phyloP scores from a whole-genome alignment of 2,888 invertebrate species.

The Coleophora deauratella region DNA sequence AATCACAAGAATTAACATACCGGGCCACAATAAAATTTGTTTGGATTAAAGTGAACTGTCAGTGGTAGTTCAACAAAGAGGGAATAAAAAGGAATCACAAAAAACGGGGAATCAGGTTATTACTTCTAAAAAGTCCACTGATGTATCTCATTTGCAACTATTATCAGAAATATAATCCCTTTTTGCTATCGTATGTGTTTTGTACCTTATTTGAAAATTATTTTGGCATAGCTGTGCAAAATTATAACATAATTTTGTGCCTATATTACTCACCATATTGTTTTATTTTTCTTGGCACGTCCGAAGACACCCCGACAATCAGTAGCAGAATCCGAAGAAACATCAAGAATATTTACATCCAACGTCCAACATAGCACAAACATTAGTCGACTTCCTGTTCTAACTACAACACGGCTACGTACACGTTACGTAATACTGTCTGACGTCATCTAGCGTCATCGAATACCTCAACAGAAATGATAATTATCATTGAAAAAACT shows the following conservation, averaged over 20 bases:
- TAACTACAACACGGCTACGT: neutral
- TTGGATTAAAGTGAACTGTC: no score
- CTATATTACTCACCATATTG: constrained; percentile 11
- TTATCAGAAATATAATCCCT: no score
- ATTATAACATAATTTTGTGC: no score
- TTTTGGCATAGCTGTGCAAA: no score
- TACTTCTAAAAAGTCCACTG: no score
- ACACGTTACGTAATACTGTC: neutral
- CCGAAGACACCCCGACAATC: neutral
- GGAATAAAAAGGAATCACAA: neutral
- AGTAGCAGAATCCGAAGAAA: neutral
- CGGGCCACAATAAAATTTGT: no score
- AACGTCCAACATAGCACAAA: constrained; percentile 3
- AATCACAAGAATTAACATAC: no score
- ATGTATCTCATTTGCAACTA: no score
- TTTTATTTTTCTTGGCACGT: neutral
- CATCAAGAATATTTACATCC: constrained; percentile 2
- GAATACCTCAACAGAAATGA: neutral
- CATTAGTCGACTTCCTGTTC: neutral
- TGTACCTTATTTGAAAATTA: no score
- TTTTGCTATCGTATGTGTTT: no score
- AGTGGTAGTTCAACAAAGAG: neutral
- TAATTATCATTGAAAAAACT: neutral
- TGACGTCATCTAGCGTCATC: constrained; percentile 3
- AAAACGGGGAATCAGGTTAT: no score